These are phyloP conservation scores for Pteromalus puparum DNA, from an alignment of 1,140 invertebrate genomes.

Conservation along the genomic window DNA sequence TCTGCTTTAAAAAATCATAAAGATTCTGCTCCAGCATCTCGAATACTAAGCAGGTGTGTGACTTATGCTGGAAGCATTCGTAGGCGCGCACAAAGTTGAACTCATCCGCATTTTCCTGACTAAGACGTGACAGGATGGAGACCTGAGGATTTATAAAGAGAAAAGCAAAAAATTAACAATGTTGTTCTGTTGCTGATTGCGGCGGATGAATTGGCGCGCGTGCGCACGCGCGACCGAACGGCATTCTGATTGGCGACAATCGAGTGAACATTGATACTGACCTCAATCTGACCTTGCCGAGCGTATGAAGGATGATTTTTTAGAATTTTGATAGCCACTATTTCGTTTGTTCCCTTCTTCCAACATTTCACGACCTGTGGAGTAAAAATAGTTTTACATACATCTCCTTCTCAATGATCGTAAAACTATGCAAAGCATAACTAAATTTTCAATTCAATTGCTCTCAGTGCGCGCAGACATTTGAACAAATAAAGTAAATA, in stretches of 20 bases:
- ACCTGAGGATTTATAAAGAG: slow-evolving; percentile 77
- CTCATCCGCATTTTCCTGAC: slow-evolving; percentile 99
- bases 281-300: slow-evolving; percentile 99
- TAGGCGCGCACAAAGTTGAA: slow-evolving; percentile 99
- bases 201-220: not conserved
- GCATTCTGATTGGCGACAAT: no score
- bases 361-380: slow-evolving; percentile 97
- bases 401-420: no score
- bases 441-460: not conserved
- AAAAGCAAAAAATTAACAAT: slow-evolving; percentile 22
- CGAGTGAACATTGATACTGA: slow-evolving; percentile 68
- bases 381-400: slow-evolving; percentile 25
- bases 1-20: slow-evolving; percentile 99
- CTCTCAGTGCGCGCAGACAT: no score
- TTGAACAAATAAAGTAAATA: not conserved
- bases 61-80: slow-evolving; percentile 99
- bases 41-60: slow-evolving; percentile 99
- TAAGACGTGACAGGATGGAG: slow-evolving; percentile 96
- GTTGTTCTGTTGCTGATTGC: not conserved
- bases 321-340: slow-evolving; percentile 99
- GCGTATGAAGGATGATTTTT: slow-evolving; percentile 99
- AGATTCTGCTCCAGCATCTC: slow-evolving; percentile 99
- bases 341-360: slow-evolving; percentile 99
- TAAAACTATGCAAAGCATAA: no score
- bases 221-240: no score